Percentiles rank a stretch among this genome's conserved stretches.
phyloP scores from a whole-genome alignment of 2,888 invertebrate species.

The Sarcophaga variegata region DNA sequence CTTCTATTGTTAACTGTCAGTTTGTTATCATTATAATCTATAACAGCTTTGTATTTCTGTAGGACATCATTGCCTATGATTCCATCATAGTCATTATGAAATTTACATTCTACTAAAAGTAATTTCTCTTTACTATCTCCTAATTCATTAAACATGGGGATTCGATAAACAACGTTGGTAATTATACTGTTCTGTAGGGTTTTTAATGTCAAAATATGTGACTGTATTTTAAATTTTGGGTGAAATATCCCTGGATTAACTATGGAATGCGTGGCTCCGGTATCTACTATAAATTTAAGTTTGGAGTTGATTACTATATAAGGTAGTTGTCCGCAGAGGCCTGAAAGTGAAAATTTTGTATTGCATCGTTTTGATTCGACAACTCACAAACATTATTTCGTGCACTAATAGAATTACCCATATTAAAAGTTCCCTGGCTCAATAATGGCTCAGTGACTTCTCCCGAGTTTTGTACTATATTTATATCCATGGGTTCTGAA shows the following conservation, averaged over 20 bases:
- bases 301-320: background rate
- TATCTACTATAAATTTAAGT: background rate
- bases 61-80: constrained; percentile 45
- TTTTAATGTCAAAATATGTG: constrained; percentile 1
- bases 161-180: no score
- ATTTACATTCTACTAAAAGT: constrained; percentile 40
- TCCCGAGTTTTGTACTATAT: no score
- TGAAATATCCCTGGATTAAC: constrained; percentile 17
- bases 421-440: no score
- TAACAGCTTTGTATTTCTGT: constrained; percentile 3
- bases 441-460: no score
- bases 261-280: constrained; percentile 26
- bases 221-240: background rate
- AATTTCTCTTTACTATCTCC: constrained; percentile 55
- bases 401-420: background rate
- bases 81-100: constrained; percentile 31
- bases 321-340: background rate
- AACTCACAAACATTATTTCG: background rate
- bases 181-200: no score
- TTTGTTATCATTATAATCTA: no score
- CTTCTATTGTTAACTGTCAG: constrained; percentile 18
- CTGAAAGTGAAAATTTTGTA: no score
- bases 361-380: no score
- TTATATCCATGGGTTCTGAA: no score
- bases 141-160: no score